phyloP scores from a whole-genome alignment of 2,797 vertebrate genomes.

The Microctenopoma steveboyesi region DNA sequence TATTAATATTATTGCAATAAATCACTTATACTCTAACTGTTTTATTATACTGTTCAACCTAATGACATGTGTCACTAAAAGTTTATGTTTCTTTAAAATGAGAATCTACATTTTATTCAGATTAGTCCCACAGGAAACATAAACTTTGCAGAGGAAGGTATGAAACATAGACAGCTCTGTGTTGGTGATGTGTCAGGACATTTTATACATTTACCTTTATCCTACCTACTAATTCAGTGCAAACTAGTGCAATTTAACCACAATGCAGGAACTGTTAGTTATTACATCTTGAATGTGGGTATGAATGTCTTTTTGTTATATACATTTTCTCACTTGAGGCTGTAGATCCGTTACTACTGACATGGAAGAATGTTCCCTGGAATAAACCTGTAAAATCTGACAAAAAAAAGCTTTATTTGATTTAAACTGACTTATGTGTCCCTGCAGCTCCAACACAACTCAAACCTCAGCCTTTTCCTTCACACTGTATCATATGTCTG shows the following conservation, averaged over 20 bases:
- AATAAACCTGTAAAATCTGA: neutral
- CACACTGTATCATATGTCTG: neutral
- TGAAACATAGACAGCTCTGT: slow-evolving; percentile 19
- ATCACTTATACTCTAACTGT: neutral
- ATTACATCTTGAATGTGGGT: slow-evolving; percentile 2
- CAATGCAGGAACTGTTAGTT: slow-evolving; percentile 28
- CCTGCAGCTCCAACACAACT: too few species aligned
- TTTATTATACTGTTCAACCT: neutral
- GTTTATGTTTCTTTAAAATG: neutral
- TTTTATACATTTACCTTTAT: slow-evolving; percentile 37
- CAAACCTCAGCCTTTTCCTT: neutral
- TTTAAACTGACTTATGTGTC: neutral
- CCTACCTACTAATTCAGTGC: slow-evolving; percentile 10
- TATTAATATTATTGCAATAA: neutral
- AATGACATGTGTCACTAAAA: too few species aligned
- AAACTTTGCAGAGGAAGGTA: slow-evolving; percentile 15
- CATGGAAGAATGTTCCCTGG: neutral
- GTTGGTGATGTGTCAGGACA: slow-evolving; percentile 34
- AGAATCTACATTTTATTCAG: neutral
- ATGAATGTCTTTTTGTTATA: slow-evolving; percentile 22
- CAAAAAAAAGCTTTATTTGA: slow-evolving; percentile 17
- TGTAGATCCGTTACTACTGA: slow-evolving; percentile 6
- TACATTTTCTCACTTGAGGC: slow-evolving; percentile 3
- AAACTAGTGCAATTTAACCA: slow-evolving; percentile 24
- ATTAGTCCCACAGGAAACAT: slow-evolving; percentile 4